Percentiles rank a stretch among this genome's conserved stretches.
These are phyloP conservation scores for Bimastos eiseni DNA, from an alignment of 2,888 invertebrate species.

Conservation along the genomic window DNA sequence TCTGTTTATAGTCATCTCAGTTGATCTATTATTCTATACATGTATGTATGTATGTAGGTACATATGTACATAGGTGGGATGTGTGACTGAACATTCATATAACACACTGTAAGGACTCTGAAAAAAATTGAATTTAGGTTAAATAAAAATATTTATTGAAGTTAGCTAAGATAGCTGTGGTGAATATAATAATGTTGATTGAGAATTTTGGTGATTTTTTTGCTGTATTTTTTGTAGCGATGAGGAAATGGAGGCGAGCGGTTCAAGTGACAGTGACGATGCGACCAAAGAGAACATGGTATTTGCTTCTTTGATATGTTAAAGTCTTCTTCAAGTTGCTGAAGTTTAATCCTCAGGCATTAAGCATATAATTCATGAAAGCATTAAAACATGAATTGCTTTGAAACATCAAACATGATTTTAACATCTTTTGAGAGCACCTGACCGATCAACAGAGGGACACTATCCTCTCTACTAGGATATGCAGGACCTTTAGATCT, in stretches of 20 bases:
- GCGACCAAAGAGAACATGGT: slow-evolving; percentile 81
- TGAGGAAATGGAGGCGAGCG: slow-evolving; percentile 76
- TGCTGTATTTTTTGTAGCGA: slow-evolving; percentile 65
- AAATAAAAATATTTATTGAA: not conserved
- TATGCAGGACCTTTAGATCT: not conserved
- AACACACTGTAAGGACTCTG: not conserved
- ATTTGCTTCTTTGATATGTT: slow-evolving; percentile 29
- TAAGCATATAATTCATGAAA: not conserved
- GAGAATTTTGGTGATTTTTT: not conserved
- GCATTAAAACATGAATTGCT: not conserved
- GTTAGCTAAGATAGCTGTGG: not conserved
- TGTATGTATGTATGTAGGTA: too few species aligned
- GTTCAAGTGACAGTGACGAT: slow-evolving; percentile 73
- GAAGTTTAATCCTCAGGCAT: not conserved
- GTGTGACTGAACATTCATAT: not conserved
- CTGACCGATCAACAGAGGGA: not conserved
- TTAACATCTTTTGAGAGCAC: not conserved
- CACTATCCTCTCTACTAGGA: not conserved
- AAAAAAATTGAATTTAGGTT: not conserved
- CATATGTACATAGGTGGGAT: not conserved
- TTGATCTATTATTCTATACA: too few species aligned
- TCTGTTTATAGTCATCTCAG: too few species aligned
- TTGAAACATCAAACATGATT: not conserved
- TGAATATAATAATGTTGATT: not conserved
- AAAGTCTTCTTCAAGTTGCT: not conserved